Evolutionary conservation across 2,888 invertebrate genomes (phyloP), one percentile per base, ranked within the genome.

Genomic region (Cosmia pyralina): DNA sequence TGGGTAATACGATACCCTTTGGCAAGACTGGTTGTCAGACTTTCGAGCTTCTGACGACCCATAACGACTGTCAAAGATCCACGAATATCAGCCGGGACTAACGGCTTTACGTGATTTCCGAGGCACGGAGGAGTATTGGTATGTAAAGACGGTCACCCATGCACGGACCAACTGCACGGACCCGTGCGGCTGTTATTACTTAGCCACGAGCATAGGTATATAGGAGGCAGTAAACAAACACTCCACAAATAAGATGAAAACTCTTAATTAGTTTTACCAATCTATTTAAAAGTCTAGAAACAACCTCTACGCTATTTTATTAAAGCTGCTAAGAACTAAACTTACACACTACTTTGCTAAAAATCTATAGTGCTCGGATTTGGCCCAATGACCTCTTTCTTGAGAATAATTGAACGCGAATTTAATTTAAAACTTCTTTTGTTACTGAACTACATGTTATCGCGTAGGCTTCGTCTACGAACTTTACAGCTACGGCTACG

Each of bases 381-480:
- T 72, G 65, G 55, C 84, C 69, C 41, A 67, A 76, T 81, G 72
- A 81, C 77, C 81, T 84, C 68, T 52, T 83, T 82, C 58, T 67
- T 58, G 15, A 63, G 46, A 60, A 57, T 75, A 81, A 71, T 80
- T 62, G 67, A 62, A 72, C 64, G n/a, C 50, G 38, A 60, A 60
- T 68, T 81, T 81, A 69, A 85, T 72, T 72, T 64, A 44, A 69
- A 78, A 66, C 58, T 78, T 38, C n/a, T 72, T 76, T 82, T 63
- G 48, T 63, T 76, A 57, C 44, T 28, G 46, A 66, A 70, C 53
- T 63, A 59, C 66, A 46, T 82, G 50, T 71, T 28, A 72, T 78
- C 19, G 58, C 65, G 72, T 67, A 63, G 44, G 34, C 63, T 67
- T 82, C 46, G 63, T 66, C 79, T 82, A 66, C 62, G 53, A 82